Conservation (phyloP, 2,113 vertebrate genomes). For the Protomyctophum bolini region DNA sequence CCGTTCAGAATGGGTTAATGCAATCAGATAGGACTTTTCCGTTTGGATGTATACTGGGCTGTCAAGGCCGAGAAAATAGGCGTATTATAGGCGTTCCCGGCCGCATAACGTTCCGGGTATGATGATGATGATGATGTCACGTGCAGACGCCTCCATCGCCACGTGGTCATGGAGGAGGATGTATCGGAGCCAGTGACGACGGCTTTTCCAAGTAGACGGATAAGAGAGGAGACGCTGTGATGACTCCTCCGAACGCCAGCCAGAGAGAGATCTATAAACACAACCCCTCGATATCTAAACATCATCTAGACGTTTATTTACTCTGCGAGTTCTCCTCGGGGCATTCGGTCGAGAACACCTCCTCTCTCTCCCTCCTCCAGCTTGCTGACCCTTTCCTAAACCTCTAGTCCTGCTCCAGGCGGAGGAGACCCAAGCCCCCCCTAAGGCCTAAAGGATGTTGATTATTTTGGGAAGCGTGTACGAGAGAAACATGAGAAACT, state of each 20-base stretch:
- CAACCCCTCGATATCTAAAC: conserved; percentile 66
- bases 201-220: conserved; percentile 1
- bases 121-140: too few relatives aligned
- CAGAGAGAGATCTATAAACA: conserved; percentile 49
- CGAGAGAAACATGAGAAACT: conserved; percentile 67
- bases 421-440: conserved; percentile 2
- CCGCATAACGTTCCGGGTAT: too few relatives aligned
- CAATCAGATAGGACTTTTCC: too few relatives aligned
- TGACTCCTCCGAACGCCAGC: conserved; percentile 43
- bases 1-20: too few relatives aligned
- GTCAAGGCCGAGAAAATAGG: too few relatives aligned
- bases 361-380: conserved; percentile 28
- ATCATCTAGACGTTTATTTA: conserved; percentile 72
- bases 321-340: conserved; percentile 49
- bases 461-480: conserved; percentile 59
- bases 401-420: conserved; percentile 28
- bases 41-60: too few relatives aligned
- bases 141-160: too few relatives aligned
- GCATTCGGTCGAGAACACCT: conserved; percentile 28
- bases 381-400: conserved; percentile 15
- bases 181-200: conserved; percentile 11
- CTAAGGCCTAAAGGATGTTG: conserved; percentile 29
- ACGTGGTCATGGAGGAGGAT: conserved; percentile 1
- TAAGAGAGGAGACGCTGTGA: conserved; percentile 25
- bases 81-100: too few relatives aligned